A percentile compares a stretch with the other conserved stretches of the same genome.
phyloP scores from a whole-genome alignment of 2,113 vertebrate species.

The Dendropsophus ebraccatus region DNA sequence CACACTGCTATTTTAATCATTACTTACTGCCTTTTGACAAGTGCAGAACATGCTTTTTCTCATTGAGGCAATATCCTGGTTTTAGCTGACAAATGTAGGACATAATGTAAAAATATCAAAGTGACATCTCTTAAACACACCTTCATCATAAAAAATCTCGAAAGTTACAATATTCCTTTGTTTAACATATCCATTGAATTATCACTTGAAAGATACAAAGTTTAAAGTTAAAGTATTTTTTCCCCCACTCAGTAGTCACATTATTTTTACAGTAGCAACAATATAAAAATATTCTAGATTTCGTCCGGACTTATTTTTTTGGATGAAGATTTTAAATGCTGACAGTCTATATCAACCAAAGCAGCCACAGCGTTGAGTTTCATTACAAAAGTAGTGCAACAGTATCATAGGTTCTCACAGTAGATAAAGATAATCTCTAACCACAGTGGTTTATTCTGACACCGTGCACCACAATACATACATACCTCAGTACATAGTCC shows the following conservation, averaged over 20 bases:
- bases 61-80: constrained; percentile 99
- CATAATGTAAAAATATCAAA: constrained; percentile 99
- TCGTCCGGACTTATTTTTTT: background rate
- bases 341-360: background rate
- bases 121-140: constrained; percentile 91
- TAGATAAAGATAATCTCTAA: background rate
- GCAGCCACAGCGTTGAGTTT: too few relatives aligned
- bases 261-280: background rate
- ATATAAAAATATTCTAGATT: background rate
- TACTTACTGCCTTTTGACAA: constrained; percentile 99
- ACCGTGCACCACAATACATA: background rate
- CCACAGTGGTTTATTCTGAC: background rate
- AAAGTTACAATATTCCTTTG: constrained; percentile 87
- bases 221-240: constrained; percentile 76
- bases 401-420: too few relatives aligned
- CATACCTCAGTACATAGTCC: background rate
- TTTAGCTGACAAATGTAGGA: constrained; percentile 99
- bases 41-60: constrained; percentile 99
- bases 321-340: background rate
- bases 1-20: constrained; percentile 99
- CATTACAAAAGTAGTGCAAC: too few relatives aligned
- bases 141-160: constrained; percentile 86
- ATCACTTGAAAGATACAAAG: constrained; percentile 77
- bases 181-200: constrained; percentile 79
- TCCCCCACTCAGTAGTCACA: constrained; percentile 43